Conservation (phyloP, 2,888 invertebrate genomes). For the Xylophagus ater region DNA sequence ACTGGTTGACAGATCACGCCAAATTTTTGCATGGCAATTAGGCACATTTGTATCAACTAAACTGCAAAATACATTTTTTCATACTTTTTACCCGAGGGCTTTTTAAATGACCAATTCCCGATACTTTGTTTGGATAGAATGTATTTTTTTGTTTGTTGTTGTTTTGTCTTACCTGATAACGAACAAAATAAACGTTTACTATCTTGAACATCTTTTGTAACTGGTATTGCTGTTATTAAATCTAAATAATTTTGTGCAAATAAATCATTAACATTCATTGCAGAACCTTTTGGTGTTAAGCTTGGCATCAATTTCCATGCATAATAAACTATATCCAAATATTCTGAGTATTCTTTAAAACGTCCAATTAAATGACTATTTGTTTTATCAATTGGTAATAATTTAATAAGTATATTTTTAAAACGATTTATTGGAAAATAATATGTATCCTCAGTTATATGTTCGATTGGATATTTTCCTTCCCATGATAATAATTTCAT, state of each 20-base stretch:
- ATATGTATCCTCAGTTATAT: constrained; percentile 39
- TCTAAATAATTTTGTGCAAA: constrained; percentile 54
- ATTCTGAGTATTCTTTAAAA: constrained; percentile 63
- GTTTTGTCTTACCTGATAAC: constrained; percentile 37
- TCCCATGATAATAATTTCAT: constrained; percentile 64
- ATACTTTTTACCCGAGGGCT: too few relatives aligned
- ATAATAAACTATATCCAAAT: constrained; percentile 64
- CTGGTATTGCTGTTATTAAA: constrained; percentile 46
- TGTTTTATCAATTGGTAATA: constrained; percentile 51
- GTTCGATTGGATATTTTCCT: constrained; percentile 51
- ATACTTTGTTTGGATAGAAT: too few relatives aligned
- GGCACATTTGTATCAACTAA: too few relatives aligned
- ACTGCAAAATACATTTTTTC: too few relatives aligned
- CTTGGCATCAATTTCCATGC: constrained; percentile 52
- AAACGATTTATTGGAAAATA: constrained; percentile 57
- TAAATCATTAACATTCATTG: constrained; percentile 39
- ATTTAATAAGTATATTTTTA: constrained; percentile 51
- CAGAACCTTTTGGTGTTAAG: constrained; percentile 43
- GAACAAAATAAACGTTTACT: constrained; percentile 37
- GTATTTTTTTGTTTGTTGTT: too few relatives aligned
- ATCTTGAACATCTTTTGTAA: constrained; percentile 29
- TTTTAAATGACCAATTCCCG: too few relatives aligned
- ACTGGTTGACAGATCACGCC: too few relatives aligned
- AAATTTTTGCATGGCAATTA: too few relatives aligned
- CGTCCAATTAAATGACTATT: constrained; percentile 51